Percentiles rank a stretch among this genome's conserved stretches.
Conservation (phyloP, 2,888 invertebrate genomes). For the Rambutsinella grinnellia region DNA sequence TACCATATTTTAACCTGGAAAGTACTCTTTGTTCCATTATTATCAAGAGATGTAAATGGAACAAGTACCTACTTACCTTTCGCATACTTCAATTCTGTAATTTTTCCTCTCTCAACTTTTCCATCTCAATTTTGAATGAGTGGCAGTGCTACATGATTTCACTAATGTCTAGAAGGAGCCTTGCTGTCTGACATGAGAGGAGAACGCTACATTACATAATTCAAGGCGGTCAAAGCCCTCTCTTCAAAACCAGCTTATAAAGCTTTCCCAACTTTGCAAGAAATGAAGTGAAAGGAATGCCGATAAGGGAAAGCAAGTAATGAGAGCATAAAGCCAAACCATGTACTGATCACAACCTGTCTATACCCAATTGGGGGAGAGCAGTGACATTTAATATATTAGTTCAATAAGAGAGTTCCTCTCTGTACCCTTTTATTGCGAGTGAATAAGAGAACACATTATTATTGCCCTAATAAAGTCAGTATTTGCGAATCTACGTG, state of each 20-base stretch:
- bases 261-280: background rate
- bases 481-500: background rate
- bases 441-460: background rate
- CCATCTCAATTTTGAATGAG: no score
- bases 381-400: constrained; percentile 36
- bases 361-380: background rate
- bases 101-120: background rate
- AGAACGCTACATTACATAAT: background rate
- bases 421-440: background rate
- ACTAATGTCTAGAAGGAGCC: constrained; percentile 3
- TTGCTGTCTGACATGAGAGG: background rate
- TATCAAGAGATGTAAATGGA: background rate
- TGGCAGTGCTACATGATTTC: background rate
- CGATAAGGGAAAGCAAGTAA: background rate
- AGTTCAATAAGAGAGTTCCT: constrained; percentile 17
- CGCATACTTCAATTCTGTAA: no score
- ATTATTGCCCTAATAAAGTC: constrained; percentile 16
- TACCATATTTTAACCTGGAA: constrained; percentile 2
- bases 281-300: background rate
- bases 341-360: background rate
- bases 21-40: background rate
- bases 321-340: no score
- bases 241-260: background rate
- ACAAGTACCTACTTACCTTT: background rate
- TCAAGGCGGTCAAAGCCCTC: constrained; percentile 34